Evolutionary conservation across 1,140 invertebrate genomes (phyloP).

Genomic region (Lucilia cuprina): DNA sequence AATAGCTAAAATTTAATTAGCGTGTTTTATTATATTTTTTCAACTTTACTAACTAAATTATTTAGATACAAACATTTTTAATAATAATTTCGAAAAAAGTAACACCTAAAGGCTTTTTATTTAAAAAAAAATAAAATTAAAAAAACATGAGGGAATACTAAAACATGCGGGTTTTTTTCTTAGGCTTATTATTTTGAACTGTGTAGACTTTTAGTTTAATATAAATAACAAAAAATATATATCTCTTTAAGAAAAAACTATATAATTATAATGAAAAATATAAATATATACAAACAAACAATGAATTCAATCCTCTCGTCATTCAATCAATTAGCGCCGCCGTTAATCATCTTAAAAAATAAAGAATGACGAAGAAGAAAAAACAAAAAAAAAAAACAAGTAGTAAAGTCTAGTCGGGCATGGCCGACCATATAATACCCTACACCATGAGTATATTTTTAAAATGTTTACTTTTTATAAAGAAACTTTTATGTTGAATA

Average conservation of each 20-base stretch:
- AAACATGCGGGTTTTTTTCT: not conserved
- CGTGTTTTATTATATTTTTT: not conserved
- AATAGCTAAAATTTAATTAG: slow-evolving; percentile 8
- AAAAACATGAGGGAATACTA: not conserved
- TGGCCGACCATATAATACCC: too few species aligned
- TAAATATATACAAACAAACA: too few species aligned
- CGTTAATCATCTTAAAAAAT: not conserved
- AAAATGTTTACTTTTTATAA: too few species aligned
- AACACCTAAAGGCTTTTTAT: not conserved
- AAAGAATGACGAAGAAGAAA: not conserved
- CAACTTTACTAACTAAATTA: not conserved
- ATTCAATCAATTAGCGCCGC: slow-evolving; percentile 16
- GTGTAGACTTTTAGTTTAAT: not conserved
- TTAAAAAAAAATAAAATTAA: too few species aligned
- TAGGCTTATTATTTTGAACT: not conserved
- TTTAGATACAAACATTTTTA: not conserved
- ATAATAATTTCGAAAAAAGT: not conserved
- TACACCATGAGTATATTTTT: too few species aligned
- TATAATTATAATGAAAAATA: not conserved
- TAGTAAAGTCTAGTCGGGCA: too few species aligned
- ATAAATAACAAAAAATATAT: not conserved
- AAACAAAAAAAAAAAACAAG: not conserved
- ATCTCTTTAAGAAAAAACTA: not conserved
- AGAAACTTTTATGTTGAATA: too few species aligned
- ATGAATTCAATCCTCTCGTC: not conserved